Percentiles rank a stretch among this genome's conserved stretches.
Conservation (phyloP, 2,113 vertebrate species). For the Oncorhynchus keta region DNA sequence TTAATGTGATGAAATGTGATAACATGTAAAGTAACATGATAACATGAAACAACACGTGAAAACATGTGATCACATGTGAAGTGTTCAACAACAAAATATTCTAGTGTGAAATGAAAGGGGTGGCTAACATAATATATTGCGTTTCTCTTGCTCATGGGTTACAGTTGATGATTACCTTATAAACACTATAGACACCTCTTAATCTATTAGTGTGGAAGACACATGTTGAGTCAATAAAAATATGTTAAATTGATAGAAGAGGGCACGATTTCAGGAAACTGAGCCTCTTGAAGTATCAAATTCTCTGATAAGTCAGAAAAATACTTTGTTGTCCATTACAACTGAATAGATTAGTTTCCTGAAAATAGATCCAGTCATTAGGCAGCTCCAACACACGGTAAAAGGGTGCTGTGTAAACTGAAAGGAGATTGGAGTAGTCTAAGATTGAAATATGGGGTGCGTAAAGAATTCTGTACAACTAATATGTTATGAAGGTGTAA, state of each 20-base stretch:
- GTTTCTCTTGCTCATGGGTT: neutral
- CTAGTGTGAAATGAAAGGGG: too few relatives aligned
- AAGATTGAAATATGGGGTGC: neutral
- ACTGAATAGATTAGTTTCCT: neutral
- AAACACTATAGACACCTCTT: neutral
- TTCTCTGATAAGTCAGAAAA: neutral
- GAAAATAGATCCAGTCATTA: neutral
- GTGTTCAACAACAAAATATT: too few relatives aligned
- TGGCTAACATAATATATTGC: neutral
- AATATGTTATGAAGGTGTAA: too few relatives aligned
- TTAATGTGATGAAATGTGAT: too few relatives aligned
- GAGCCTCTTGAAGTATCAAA: neutral
- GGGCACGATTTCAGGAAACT: neutral
- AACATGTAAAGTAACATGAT: too few relatives aligned
- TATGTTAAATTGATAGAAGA: neutral
- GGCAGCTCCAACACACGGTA: too few relatives aligned
- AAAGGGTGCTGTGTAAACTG: too few relatives aligned
- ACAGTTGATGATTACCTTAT: neutral
- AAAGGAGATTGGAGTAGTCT: neutral
- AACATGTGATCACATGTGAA: too few relatives aligned
- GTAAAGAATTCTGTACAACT: too few relatives aligned
- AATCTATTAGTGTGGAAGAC: neutral
- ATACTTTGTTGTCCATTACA: constrained; percentile 3
- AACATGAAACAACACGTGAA: too few relatives aligned
- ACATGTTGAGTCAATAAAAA: neutral